phyloP scores from a whole-genome alignment of 2,888 invertebrate species.

The Dryocosmus kuriphilus region DNA sequence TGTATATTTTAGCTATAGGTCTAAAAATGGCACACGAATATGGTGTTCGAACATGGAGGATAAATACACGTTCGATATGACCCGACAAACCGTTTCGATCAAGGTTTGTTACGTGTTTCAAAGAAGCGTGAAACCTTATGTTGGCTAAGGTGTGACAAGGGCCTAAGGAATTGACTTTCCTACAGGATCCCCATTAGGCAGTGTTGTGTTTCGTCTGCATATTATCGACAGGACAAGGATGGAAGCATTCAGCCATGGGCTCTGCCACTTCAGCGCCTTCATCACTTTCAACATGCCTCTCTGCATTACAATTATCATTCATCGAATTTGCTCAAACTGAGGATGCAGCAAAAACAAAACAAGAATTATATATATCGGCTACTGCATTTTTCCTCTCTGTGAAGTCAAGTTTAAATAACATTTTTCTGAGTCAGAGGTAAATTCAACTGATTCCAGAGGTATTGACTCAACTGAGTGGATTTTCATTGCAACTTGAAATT shows the following conservation, averaged over 20 bases:
- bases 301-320: slow-evolving; percentile 60
- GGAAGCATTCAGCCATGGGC: slow-evolving; percentile 51
- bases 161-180: slow-evolving; percentile 62
- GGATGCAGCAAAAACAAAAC: background rate
- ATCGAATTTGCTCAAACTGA: background rate
- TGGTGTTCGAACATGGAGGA: background rate
- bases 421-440: too few relatives aligned
- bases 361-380: background rate
- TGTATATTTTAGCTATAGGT: background rate
- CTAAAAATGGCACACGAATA: slow-evolving; percentile 6
- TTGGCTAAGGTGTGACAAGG: slow-evolving; percentile 68
- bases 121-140: slow-evolving; percentile 68
- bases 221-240: slow-evolving; percentile 51
- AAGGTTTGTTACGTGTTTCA: slow-evolving; percentile 63
- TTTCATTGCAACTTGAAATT: background rate
- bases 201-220: slow-evolving; percentile 53
- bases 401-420: too few relatives aligned
- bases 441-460: background rate
- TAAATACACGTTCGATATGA: slow-evolving; percentile 39
- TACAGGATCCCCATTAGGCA: slow-evolving; percentile 51
- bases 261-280: slow-evolving; percentile 40
- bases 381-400: background rate
- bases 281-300: slow-evolving; percentile 56
- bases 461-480: background rate
- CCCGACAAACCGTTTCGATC: slow-evolving; percentile 49